Conservation (phyloP, 1,140 invertebrate species). For the Drosophila auraria region DNA sequence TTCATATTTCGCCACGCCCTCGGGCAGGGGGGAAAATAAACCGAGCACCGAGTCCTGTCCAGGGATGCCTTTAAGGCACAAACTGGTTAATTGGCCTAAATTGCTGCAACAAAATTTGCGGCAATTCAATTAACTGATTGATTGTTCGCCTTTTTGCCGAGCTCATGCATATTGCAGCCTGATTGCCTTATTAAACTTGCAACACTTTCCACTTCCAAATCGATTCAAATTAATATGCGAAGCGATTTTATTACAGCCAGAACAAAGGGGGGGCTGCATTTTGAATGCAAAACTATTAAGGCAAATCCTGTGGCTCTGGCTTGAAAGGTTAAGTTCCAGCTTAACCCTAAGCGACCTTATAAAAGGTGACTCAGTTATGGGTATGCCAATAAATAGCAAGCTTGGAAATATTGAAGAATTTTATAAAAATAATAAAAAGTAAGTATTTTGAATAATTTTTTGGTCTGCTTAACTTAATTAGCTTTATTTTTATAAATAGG, state of each 20-base stretch:
- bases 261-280: slow-evolving; percentile 15
- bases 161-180: slow-evolving; percentile 22
- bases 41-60: background rate
- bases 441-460: too few relatives aligned
- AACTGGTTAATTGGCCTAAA: slow-evolving; percentile 11
- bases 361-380: too few relatives aligned
- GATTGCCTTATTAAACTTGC: slow-evolving; percentile 40
- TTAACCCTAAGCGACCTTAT: too few relatives aligned
- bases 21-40: background rate
- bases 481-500: too few relatives aligned
- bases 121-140: slow-evolving; percentile 35
- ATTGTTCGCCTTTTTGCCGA: slow-evolving; percentile 21
- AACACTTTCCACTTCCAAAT: slow-evolving; percentile 24
- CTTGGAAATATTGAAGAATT: too few relatives aligned
- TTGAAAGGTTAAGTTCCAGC: background rate
- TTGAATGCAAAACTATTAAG: slow-evolving; percentile 31
- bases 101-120: background rate
- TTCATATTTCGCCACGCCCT: slow-evolving; percentile 14
- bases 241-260: slow-evolving; percentile 1
- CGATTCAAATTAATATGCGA: slow-evolving; percentile 28
- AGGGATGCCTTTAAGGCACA: background rate
- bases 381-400: too few relatives aligned
- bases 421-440: too few relatives aligned
- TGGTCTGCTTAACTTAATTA: too few relatives aligned
- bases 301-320: background rate